Evolutionary conservation across 2,888 invertebrate species (phyloP).

Genomic region (Drosophila suboccidentalis): DNA sequence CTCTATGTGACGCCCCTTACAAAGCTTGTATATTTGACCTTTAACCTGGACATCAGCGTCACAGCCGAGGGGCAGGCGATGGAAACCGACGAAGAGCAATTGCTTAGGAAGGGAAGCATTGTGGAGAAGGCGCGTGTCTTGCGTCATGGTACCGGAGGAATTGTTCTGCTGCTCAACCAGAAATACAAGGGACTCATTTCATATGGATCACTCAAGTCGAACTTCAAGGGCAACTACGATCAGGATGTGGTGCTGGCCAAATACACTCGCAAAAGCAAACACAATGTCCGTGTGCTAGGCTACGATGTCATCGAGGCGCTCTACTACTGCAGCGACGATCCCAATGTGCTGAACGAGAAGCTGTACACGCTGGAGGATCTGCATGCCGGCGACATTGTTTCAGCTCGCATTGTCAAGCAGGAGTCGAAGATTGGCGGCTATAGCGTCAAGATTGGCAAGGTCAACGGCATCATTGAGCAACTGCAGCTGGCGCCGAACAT

Average conservation of each 20-base stretch:
- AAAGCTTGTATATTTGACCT: slow-evolving; percentile 89
- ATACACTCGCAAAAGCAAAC: slow-evolving; percentile 84
- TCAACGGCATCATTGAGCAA: slow-evolving; percentile 88
- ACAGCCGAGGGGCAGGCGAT: background rate
- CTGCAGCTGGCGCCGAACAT: slow-evolving; percentile 87
- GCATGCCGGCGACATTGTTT: slow-evolving; percentile 87
- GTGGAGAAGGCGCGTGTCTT: slow-evolving; percentile 87
- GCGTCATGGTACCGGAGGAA: slow-evolving; percentile 85
- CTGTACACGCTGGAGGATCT: slow-evolving; percentile 87
- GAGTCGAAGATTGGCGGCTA: slow-evolving; percentile 87
- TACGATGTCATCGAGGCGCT: slow-evolving; percentile 89
- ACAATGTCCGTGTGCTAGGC: slow-evolving; percentile 88
- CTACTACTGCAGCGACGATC: slow-evolving; percentile 90
- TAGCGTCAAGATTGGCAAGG: slow-evolving; percentile 86
- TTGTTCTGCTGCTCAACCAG: slow-evolving; percentile 82
- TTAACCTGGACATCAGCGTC: slow-evolving; percentile 73
- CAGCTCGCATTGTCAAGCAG: slow-evolving; percentile 86
- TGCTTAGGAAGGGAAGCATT: slow-evolving; percentile 87
- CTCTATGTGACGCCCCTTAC: slow-evolving; percentile 90
- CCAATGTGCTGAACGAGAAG: slow-evolving; percentile 87
- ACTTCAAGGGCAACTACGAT: slow-evolving; percentile 84
- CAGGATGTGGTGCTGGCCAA: slow-evolving; percentile 84
- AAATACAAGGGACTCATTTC: slow-evolving; percentile 83
- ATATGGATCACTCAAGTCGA: slow-evolving; percentile 78
- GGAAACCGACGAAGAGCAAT: slow-evolving; percentile 7